Evolutionary conservation across 2,113 vertebrate genomes (phyloP).

Genomic region (Ascaphus truei): DNA sequence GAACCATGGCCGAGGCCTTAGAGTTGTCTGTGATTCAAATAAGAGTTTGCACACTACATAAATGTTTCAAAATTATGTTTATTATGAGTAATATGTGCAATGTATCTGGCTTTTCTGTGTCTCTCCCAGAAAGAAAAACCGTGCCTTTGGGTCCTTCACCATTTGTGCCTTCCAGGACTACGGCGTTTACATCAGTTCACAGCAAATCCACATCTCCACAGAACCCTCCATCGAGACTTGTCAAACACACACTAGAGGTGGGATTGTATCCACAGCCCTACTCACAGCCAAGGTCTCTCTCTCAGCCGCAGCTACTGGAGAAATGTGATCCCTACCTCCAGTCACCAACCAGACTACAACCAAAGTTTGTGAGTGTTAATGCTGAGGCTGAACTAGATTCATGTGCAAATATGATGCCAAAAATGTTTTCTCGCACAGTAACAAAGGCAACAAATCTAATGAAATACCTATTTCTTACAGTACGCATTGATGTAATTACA

Average conservation of each 20-base stretch:
- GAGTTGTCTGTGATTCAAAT: no score
- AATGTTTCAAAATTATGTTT: no score
- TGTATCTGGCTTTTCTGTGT: not conserved
- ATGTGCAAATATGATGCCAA: no score
- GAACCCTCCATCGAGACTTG: constrained; percentile 74
- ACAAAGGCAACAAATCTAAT: no score
- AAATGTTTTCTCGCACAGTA: no score
- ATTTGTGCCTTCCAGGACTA: constrained; percentile 86
- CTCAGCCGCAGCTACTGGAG: constrained; percentile 64
- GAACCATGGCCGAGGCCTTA: no score
- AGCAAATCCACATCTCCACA: constrained; percentile 58
- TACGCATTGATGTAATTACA: no score
- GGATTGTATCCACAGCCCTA: constrained; percentile 73
- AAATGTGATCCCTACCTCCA: constrained; percentile 59
- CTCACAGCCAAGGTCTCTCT: constrained; percentile 61
- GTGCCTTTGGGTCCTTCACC: constrained; percentile 86
- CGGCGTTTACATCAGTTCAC: constrained; percentile 62
- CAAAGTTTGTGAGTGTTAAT: constrained; percentile 74
- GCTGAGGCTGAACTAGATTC: not conserved
- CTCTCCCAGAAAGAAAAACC: constrained; percentile 83
- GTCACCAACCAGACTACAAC: constrained; percentile 59
- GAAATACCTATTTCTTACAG: no score
- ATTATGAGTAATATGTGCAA: no score
- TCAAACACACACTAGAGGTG: constrained; percentile 66
- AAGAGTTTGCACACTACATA: no score